These are phyloP conservation scores for Aplidium turbinatum DNA, from an alignment of 23 tunicate genomes.

Conservation along the genomic window DNA sequence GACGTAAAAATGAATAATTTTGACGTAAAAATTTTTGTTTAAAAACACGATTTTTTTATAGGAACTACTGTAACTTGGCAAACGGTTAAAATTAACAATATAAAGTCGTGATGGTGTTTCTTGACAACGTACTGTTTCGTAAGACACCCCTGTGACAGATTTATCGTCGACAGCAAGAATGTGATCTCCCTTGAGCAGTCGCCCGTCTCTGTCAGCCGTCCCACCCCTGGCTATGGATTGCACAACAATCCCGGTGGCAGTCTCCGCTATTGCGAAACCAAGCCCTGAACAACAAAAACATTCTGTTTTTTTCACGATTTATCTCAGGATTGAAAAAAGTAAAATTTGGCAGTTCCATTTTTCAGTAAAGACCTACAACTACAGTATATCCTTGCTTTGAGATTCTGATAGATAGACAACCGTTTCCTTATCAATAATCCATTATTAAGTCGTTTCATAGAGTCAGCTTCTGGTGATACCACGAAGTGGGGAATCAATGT, in stretches of 20 bases:
- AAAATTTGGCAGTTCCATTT: too few species aligned
- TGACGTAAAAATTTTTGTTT: too few species aligned
- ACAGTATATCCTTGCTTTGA: too few species aligned
- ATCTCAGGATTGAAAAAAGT: too few species aligned
- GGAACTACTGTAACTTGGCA: not conserved
- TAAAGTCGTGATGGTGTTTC: not conserved
- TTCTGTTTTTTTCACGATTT: not conserved
- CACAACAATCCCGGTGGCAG: conserved; percentile 67
- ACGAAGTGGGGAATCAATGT: too few species aligned
- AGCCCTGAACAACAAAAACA: conserved; percentile 28
- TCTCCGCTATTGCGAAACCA: conserved; percentile 76
- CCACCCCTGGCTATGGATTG: conserved; percentile 79
- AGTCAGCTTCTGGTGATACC: too few species aligned
- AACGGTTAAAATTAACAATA: not conserved
- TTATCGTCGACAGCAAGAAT: conserved; percentile 89
- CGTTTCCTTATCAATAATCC: too few species aligned
- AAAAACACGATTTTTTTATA: not conserved
- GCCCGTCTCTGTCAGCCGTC: conserved; percentile 89
- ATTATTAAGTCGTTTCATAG: too few species aligned
- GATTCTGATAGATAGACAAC: too few species aligned
- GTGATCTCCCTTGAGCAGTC: conserved; percentile 68
- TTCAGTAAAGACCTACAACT: too few species aligned
- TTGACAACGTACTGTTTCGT: conserved; percentile 81
- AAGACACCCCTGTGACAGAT: conserved; percentile 74
- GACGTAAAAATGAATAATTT: too few species aligned